Base-by-base conservation (phyloP, 2,113 vertebrate species). In the Paratilapia polleni region DNA sequence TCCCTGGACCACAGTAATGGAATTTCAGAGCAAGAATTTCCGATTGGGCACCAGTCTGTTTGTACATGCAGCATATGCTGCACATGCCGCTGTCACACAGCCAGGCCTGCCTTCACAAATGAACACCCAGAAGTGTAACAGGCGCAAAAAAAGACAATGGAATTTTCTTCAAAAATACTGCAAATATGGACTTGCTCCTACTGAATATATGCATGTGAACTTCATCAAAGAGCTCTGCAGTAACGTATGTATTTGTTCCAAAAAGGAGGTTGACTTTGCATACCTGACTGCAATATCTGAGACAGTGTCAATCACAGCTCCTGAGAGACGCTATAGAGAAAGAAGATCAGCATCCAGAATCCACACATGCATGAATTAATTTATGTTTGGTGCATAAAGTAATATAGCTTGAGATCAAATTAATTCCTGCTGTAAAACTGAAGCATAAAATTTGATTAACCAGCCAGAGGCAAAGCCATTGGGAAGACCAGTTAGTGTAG, bases 1-100 rank as follows among this genome's bases (percentile, higher is more conserved):
- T 80, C 68, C 57, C 70, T 57, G 66, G 78, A 90, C 84, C 62
- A 54, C 86, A 86, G 76, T 56, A 54, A 64, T 82, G 86, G 77
- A 89, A 89, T 68, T 89, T 93, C 86, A 89, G 83, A 92, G 91
- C 78, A 92, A 88, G 84, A 86, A 89, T 94, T 92, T 93, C 88
- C 73, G 14, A 76, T 54, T 63, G 68, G 38, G 86, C 76, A 75
- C 75, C 26, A 24, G 76, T 68, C 43, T 78, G 75, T 93, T 89
- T 88, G 84, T 80, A 83, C 80, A 83, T 79, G 80, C 60, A n/a
- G 84, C 82, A 88, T 64, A 81, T 64, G 86, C 80, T 56, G 81
- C 91, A 90, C 90, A 91, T 93, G 91, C 73, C 26, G 24, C 87
- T 85, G 88, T 89, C 82, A 78, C n/a, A 38, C 52, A 74, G 89